Base-by-base conservation (phyloP, 1,140 invertebrate genomes). In the Ips nitidus region DNA sequence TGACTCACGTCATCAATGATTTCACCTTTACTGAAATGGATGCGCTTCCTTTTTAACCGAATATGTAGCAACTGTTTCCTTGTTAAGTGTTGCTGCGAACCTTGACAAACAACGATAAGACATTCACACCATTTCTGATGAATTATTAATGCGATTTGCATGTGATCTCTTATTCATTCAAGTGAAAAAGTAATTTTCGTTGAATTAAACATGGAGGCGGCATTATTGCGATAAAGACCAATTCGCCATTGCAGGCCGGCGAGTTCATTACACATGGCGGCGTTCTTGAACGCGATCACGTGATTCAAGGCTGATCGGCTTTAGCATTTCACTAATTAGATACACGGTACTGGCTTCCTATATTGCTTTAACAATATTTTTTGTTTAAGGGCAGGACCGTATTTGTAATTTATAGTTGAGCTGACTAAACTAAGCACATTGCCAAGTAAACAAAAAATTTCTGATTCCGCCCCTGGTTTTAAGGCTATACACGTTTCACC, bases 261-360 rank as follows among this genome's bases (percentile, higher is more conserved):
- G 45, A 2, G 6, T 2, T 50, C 3, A 50, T 3, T 2, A 50
- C 3, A 1, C 22, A 3, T 50, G 22, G 6, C 45, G 7, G 22
- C 45, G 45, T 41, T 59, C 57, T 59, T 59, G 6, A 41, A 40
- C 1, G 1, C 4, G 52, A 41, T 59, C 57, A 40, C 37, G 57
- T 59, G 37, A 59, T 39, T 38, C 39, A 59, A 59, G 57, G 57
- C 57, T 59, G 40, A 59, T 59, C 57, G 37, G n/a, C 6, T 38
- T 55, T 6, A 55, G 5, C n/a, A 6, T 55, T 36, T 2, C 6
- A 2, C n/a, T 37, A 37, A 37, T 55, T 55, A 55, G 52, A 37
- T 55, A 37, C 52, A 37, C 45, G 3, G n/a, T 55, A n/a, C 7
- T 2, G 36, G 36, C 37, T 55, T 55, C 7, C 7, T 1, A 55